These are phyloP conservation scores for Phalera bucephala DNA, from an alignment of 2,888 invertebrate species.

Conservation along the genomic window DNA sequence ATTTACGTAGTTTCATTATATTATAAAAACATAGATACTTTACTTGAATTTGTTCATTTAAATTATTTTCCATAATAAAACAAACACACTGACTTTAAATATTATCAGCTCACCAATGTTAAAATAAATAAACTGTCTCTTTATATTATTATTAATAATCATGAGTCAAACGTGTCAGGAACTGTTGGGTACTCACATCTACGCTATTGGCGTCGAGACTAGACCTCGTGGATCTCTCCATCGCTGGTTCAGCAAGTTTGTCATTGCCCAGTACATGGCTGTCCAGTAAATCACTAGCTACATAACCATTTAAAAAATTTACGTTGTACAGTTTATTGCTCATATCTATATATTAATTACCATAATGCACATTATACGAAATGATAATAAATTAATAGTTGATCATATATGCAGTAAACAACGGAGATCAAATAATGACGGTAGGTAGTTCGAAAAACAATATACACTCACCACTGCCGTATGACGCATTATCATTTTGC, in stretches of 20 bases:
- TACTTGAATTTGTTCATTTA: not conserved
- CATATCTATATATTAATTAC: slow-evolving; percentile 71
- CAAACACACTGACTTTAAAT: not conserved
- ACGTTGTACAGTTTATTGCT: slow-evolving; percentile 71
- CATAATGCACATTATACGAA: slow-evolving; percentile 58
- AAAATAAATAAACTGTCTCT: too few relatives aligned
- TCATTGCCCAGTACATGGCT: slow-evolving; percentile 76
- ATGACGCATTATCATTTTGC: slow-evolving; percentile 72
- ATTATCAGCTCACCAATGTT: not conserved
- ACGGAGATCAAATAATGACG: slow-evolving; percentile 43
- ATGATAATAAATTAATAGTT: slow-evolving; percentile 56
- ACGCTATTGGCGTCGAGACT: slow-evolving; percentile 75
- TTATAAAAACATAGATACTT: not conserved
- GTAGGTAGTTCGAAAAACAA: slow-evolving; percentile 42
- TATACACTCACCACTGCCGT: slow-evolving; percentile 67
- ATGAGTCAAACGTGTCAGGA: slow-evolving; percentile 2
- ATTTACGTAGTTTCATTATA: too few relatives aligned
- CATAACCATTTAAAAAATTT: slow-evolving; percentile 64
- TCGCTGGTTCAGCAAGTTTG: slow-evolving; percentile 61
- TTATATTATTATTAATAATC: too few relatives aligned
- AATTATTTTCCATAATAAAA: not conserved
- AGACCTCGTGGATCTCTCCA: slow-evolving; percentile 72
- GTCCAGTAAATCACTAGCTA: slow-evolving; percentile 78
- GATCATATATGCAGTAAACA: slow-evolving; percentile 42
- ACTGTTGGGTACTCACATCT: slow-evolving; percentile 69